These are phyloP conservation scores for Progne subis DNA, from an alignment of 2,113 vertebrate genomes.

Conservation along the genomic window DNA sequence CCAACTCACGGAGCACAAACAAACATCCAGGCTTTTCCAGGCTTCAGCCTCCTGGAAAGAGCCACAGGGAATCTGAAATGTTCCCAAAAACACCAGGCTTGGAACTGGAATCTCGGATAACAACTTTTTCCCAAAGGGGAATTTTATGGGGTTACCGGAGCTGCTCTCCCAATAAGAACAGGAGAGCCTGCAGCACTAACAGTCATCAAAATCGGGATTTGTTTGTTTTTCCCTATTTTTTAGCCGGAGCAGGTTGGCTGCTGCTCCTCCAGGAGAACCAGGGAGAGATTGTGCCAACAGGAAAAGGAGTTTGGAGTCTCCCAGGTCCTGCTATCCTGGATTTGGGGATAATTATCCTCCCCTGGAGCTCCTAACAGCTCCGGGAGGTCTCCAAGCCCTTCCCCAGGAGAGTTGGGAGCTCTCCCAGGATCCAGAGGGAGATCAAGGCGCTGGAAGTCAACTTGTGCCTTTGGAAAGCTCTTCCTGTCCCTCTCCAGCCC, in stretches of 20 bases:
- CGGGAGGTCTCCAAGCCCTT: neutral
- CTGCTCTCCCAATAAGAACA: neutral
- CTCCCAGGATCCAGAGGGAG: neutral
- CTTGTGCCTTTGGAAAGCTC: neutral
- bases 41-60: neutral
- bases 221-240: neutral
- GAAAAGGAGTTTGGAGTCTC: fast-evolving
- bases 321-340: fast-evolving
- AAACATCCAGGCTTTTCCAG: neutral
- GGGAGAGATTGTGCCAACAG: fast-evolving
- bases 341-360: neutral
- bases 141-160: neutral
- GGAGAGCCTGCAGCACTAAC: neutral
- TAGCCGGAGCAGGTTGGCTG: neutral
- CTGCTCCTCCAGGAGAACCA: neutral
- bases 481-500: neutral
- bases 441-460: neutral
- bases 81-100: neutral
- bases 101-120: neutral
- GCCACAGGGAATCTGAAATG: conserved; percentile 30
- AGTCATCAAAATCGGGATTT: neutral
- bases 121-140: neutral
- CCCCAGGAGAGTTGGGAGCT: neutral
- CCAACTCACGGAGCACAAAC: neutral
- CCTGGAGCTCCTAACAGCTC: fast-evolving